These are phyloP conservation scores for Oncorhynchus gorbuscha DNA, from an alignment of 2,113 vertebrate species.

Conservation along the genomic window DNA sequence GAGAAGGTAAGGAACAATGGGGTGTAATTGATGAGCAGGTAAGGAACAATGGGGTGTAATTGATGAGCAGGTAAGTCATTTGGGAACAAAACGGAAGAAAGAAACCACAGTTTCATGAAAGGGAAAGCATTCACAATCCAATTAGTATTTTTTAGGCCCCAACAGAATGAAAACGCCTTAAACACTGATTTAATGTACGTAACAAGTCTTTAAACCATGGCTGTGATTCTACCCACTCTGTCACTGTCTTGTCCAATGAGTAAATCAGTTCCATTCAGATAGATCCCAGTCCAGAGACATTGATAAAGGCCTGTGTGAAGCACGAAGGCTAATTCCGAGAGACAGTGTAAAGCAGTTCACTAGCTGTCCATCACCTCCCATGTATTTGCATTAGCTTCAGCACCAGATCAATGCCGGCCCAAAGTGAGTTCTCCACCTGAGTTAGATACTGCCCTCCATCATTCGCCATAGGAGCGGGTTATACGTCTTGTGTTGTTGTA, in stretches of 20 bases:
- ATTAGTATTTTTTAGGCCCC: conserved; percentile 59
- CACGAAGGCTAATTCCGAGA: conserved; percentile 43
- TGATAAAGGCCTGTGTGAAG: conserved; percentile 56
- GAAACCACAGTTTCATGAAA: conserved; percentile 42
- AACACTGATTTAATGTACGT: conserved; percentile 50
- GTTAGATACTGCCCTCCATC: conserved; percentile 55
- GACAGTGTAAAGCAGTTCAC: conserved; percentile 39
- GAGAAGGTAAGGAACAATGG: not conserved
- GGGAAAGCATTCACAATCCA: conserved; percentile 60
- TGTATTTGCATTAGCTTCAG: conserved; percentile 58
- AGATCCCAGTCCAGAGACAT: conserved; percentile 57
- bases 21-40: conserved; percentile 30
- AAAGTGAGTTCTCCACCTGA: conserved; percentile 58
- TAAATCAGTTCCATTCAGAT: conserved; percentile 62
- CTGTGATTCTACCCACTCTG: conserved; percentile 56
- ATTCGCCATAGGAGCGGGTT: conserved; percentile 6
- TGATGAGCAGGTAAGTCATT: conserved; percentile 33
- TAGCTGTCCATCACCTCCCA: conserved; percentile 53
- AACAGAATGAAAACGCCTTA: conserved; percentile 56
- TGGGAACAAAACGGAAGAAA: conserved; percentile 28
- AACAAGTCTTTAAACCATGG: conserved; percentile 67
- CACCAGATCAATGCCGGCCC: conserved; percentile 65
- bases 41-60: conserved; percentile 35
- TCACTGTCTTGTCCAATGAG: conserved; percentile 67
- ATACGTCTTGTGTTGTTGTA: not conserved